A percentile compares a stretch with the other conserved stretches of the same genome.
Conservation (phyloP, 2,797 vertebrate species). For the Picus viridis region DNA sequence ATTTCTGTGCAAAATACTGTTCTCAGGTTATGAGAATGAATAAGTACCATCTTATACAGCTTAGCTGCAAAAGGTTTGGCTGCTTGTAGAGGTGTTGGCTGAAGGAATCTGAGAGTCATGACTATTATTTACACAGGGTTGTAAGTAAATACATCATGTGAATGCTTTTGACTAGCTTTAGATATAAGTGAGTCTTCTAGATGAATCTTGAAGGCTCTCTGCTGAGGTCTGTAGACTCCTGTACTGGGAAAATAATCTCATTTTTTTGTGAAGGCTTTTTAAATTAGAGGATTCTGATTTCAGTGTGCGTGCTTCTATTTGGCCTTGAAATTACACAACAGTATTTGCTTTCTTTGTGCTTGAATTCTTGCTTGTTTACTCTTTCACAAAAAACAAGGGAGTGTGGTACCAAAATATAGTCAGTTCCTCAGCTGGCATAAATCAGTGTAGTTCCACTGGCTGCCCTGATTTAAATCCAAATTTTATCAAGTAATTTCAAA, state of each 20-base stretch:
- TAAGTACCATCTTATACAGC: neutral
- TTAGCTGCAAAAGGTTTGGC: neutral
- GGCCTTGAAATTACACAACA: neutral
- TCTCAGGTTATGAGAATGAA: neutral
- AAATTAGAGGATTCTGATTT: neutral
- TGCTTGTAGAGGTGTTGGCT: neutral
- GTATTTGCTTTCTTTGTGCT: neutral
- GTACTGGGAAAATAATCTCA: neutral
- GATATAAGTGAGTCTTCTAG: neutral
- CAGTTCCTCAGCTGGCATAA: conserved; percentile 38
- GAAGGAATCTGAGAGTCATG: neutral
- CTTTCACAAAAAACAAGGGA: neutral
- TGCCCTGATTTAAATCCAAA: conserved; percentile 27
- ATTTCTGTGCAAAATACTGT: neutral
- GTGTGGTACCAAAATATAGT: neutral
- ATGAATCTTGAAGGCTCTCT: neutral
- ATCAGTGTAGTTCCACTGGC: conserved; percentile 4
- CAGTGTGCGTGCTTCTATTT: neutral
- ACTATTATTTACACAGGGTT: neutral
- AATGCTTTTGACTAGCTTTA: neutral
- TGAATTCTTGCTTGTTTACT: neutral
- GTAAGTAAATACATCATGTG: neutral
- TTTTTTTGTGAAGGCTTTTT: neutral
- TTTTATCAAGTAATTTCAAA: conserved; percentile 33
- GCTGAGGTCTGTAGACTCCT: neutral